phyloP scores from a whole-genome alignment of 2,797 vertebrate species.

The Myripristis murdjan region DNA sequence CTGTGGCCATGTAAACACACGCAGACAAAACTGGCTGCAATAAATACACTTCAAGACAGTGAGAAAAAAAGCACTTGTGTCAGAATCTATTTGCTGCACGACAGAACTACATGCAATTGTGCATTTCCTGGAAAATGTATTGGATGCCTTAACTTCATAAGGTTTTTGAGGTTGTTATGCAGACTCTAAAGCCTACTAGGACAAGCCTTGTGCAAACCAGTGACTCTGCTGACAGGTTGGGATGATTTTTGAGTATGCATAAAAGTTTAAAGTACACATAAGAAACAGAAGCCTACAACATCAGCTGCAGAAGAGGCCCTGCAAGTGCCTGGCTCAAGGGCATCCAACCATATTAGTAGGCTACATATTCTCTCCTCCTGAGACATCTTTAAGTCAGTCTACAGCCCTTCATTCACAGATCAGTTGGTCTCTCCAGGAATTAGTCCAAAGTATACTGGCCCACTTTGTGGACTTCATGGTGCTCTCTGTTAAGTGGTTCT shows the following conservation, averaged over 20 bases:
- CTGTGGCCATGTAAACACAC: constrained; percentile 63
- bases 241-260: too few species aligned
- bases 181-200: too few species aligned
- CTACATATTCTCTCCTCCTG: background rate
- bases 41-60: constrained; percentile 54
- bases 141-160: constrained; percentile 13
- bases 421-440: constrained; percentile 35
- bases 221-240: too few species aligned
- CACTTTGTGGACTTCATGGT: constrained; percentile 39
- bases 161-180: constrained; percentile 4
- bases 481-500: constrained; percentile 56
- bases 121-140: background rate
- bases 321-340: constrained; percentile 53
- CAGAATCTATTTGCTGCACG: constrained; percentile 47
- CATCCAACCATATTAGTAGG: background rate
- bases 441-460: constrained; percentile 44
- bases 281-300: background rate
- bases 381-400: constrained; percentile 15
- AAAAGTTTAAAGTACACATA: background rate
- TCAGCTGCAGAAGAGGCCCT: background rate
- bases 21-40: constrained; percentile 51
- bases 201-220: too few species aligned
- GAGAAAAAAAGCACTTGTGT: constrained; percentile 36
- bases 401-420: constrained; percentile 29
- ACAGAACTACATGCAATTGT: constrained; percentile 27